Base-by-base conservation (phyloP, 2,113 vertebrate species). In the Phrynosoma blainvillii region DNA sequence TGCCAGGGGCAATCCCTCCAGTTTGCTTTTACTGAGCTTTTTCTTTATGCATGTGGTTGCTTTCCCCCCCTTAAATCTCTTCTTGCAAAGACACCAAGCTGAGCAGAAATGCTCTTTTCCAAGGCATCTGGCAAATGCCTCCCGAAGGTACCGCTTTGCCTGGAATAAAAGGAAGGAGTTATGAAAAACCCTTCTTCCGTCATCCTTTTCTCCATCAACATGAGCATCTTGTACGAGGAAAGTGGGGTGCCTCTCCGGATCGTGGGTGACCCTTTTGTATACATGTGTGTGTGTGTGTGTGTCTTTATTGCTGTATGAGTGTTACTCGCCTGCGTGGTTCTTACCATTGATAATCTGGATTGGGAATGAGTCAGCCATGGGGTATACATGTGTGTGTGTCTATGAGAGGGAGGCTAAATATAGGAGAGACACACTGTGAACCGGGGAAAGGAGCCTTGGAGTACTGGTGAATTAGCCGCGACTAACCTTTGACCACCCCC, bases 321-420 rank as follows among this genome's bases (percentile, higher is more conserved):
- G 52, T 59, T 36, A 56, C 32, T 36, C 7, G 52, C 70, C 54
- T 27, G 70, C 13, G 30, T 62, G 71, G 73, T 23, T 84, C 7
- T n/a, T 77, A 3, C 84, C 73, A 76, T 77, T 76, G 84, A 77
- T 77, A 77, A 85, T 36, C 32, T 30, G 18, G 73, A 30, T 30
- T 30, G 36, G 73, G 84, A 42, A 76, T 85, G 84, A 85, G 84
- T 77, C 84, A 85, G 8, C 16, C 70, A 12, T 74, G 70, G 30
- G 3, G 21, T 18, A 47, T 12, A 23, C 21, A 71, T 59, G 20
- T 14, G 42, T n/a, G 82, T n/a, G 16, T 52, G 66, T 12, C 40
- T 73, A 14, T 21, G 20, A 73, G 18, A 32, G 25, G n/a, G 70
- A 52, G n/a, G 16, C 82, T 71, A 71, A 83, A 83, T 83, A 52